phyloP scores from a whole-genome alignment of 2,113 vertebrate species.

The Osmerus eperlanus region DNA sequence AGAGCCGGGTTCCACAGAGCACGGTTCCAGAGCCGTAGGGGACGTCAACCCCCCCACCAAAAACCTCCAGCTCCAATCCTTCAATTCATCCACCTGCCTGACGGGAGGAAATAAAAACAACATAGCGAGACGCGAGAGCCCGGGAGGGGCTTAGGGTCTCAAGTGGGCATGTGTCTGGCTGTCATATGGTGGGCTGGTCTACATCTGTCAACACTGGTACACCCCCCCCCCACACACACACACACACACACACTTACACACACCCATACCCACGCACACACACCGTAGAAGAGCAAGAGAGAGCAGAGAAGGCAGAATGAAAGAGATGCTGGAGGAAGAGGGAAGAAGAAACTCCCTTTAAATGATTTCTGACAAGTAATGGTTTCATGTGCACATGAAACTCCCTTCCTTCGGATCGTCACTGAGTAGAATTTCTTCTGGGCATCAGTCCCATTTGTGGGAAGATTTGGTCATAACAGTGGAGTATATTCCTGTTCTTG shows the following conservation, averaged over 20 bases:
- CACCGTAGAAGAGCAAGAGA: not conserved
- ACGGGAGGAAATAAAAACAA: slow-evolving; percentile 24
- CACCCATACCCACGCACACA: slow-evolving; percentile 11
- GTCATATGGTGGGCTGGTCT: slow-evolving; percentile 18
- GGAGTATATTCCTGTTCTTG: not conserved
- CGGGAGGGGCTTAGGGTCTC: slow-evolving; percentile 6
- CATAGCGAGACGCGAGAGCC: slow-evolving; percentile 15
- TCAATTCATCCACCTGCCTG: slow-evolving; percentile 40
- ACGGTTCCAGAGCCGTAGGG: not conserved
- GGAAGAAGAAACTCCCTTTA: not conserved
- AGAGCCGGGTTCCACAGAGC: slow-evolving; percentile 3
- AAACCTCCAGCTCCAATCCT: slow-evolving; percentile 4
- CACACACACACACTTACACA: not conserved
- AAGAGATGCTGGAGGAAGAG: not conserved
- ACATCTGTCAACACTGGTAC: slow-evolving; percentile 33
- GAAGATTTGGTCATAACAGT: not conserved
- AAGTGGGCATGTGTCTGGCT: slow-evolving; percentile 30
- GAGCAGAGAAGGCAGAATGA: not conserved
- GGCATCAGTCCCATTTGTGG: not conserved
- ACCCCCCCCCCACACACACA: slow-evolving; percentile 1
- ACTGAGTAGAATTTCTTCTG: not conserved
- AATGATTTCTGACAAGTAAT: not conserved
- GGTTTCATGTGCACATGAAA: not conserved
- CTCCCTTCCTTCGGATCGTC: not conserved
- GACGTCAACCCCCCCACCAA: not conserved